Evolutionary conservation across 2,888 invertebrate genomes (phyloP).

Genomic region (Artemia sp.): DNA sequence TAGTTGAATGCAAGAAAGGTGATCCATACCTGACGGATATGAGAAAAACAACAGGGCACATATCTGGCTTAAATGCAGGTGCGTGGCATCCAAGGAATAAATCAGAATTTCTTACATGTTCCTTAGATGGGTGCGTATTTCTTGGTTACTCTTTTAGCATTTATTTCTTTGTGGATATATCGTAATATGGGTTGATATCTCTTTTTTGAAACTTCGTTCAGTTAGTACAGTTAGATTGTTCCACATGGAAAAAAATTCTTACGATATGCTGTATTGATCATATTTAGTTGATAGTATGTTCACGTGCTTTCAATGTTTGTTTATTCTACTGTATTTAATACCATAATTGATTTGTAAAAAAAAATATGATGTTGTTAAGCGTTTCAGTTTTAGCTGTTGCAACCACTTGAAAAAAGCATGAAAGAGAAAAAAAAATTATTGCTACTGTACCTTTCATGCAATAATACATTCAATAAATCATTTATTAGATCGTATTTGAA

Average conservation of each 20-base stretch:
- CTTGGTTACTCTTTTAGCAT: conserved; percentile 8
- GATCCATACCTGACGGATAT: conserved; percentile 91
- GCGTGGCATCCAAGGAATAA: conserved; percentile 82
- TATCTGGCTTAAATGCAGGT: conserved; percentile 70
- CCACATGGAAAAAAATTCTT: not conserved
- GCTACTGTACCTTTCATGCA: no score
- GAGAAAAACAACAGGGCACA: conserved; percentile 83
- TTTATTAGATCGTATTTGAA: no score
- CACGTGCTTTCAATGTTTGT: no score
- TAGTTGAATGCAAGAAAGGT: conserved; percentile 80
- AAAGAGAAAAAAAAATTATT: no score
- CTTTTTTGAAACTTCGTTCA: not conserved
- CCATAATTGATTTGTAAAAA: no score
- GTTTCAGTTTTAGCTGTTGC: no score
- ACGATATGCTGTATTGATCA: not conserved
- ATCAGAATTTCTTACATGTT: conserved; percentile 85
- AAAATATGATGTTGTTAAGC: no score
- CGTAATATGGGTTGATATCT: not conserved
- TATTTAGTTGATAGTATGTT: not conserved
- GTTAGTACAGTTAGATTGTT: no score
- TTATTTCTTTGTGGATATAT: not conserved
- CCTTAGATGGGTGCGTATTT: conserved; percentile 55
- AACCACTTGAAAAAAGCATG: no score
- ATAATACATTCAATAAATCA: no score
- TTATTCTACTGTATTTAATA: no score